Evolutionary conservation across 2,888 invertebrate species (phyloP).

Genomic region (Mythimna impura): DNA sequence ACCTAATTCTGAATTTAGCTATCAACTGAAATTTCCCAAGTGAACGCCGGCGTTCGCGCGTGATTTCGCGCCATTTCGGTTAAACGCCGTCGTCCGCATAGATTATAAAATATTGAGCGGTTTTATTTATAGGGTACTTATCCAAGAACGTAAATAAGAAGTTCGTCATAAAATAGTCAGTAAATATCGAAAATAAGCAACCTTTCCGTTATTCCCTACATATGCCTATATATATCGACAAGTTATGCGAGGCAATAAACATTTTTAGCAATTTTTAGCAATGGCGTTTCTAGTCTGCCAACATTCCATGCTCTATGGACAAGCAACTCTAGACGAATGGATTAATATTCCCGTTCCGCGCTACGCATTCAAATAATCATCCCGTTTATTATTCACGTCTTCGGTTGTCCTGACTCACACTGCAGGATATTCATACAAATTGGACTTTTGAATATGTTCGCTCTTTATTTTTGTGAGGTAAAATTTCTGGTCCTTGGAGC

Average conservation of each 20-base stretch:
- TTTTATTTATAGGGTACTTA: too few species aligned
- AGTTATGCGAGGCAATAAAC: not conserved
- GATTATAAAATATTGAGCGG: too few species aligned
- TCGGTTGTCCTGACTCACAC: slow-evolving; percentile 37
- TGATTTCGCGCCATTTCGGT: too few species aligned
- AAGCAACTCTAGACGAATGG: slow-evolving; percentile 24
- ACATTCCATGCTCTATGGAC: not conserved
- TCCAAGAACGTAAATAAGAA: too few species aligned
- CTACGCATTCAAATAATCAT: slow-evolving; percentile 53
- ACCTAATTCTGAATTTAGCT: too few species aligned
- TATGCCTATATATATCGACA: too few species aligned
- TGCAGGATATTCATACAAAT: slow-evolving; percentile 51
- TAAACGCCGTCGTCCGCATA: too few species aligned
- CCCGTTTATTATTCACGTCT: slow-evolving; percentile 57
- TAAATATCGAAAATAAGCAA: too few species aligned
- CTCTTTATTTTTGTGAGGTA: slow-evolving; percentile 27
- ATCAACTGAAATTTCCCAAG: too few species aligned
- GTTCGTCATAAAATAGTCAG: too few species aligned
- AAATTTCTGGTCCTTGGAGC: slow-evolving; percentile 20
- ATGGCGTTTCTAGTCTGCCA: not conserved
- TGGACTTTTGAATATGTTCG: slow-evolving; percentile 38
- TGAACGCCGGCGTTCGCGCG: too few species aligned
- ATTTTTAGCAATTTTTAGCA: not conserved
- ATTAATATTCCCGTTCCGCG: slow-evolving; percentile 58
- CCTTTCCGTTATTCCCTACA: too few species aligned